Conservation (phyloP, 2,888 invertebrate genomes). For the Cephus sareptanus region DNA sequence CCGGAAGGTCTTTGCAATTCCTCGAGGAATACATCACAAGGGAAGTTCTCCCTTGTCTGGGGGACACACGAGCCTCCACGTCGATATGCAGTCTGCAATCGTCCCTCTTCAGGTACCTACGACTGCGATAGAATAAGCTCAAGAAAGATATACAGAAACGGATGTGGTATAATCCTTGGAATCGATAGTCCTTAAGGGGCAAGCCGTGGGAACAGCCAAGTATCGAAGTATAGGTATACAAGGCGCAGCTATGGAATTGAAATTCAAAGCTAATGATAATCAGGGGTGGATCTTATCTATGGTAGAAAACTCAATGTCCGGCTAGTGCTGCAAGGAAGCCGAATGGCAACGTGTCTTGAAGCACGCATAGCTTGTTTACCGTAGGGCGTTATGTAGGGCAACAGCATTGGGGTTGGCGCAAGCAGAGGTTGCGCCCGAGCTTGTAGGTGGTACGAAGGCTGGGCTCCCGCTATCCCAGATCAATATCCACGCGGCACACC, state of each 20-base stretch:
- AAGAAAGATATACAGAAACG: not conserved
- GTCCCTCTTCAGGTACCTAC: slow-evolving; percentile 80
- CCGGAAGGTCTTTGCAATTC: slow-evolving; percentile 84
- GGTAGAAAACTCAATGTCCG: not conserved
- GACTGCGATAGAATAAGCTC: not conserved
- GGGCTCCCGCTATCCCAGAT: slow-evolving; percentile 42
- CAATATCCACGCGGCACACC: slow-evolving; percentile 47
- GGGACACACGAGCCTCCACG: slow-evolving; percentile 85
- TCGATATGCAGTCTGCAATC: slow-evolving; percentile 89
- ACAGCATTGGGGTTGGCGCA: slow-evolving; percentile 24
- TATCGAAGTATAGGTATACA: not conserved
- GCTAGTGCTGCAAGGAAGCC: not conserved
- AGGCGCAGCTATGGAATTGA: not conserved
- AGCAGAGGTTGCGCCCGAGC: slow-evolving; percentile 9
- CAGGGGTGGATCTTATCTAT: not conserved
- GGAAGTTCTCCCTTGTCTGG: slow-evolving; percentile 85
- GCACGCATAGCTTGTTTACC: not conserved
- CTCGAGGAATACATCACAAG: slow-evolving; percentile 85
- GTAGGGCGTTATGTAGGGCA: slow-evolving; percentile 27
- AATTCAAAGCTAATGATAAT: not conserved
- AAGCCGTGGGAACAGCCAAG: not conserved
- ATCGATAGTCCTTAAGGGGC: not conserved
- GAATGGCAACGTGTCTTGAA: not conserved
- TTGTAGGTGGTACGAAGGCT: not conserved
- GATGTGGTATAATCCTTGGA: not conserved